These are phyloP conservation scores for Mesoclemmys tuberculata DNA, from an alignment of 2,113 vertebrate genomes.

Conservation along the genomic window DNA sequence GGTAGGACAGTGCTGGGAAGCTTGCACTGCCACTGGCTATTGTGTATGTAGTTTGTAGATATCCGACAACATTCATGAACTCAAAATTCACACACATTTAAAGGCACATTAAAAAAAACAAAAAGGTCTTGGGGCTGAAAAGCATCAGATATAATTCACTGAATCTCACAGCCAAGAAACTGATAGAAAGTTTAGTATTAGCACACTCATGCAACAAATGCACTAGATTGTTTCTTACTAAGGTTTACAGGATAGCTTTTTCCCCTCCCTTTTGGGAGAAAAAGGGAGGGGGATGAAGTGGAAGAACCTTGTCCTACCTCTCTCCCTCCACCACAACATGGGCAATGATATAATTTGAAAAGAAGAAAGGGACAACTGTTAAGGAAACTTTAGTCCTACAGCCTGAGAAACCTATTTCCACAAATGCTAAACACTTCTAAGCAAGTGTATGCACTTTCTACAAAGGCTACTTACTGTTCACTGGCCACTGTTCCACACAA, in stretches of 20 bases:
- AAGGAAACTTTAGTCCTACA: not conserved
- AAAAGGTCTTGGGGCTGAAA: not conserved
- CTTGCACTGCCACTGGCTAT: rapidly evolving
- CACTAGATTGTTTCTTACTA: not conserved
- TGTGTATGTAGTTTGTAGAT: not conserved
- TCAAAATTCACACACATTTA: not conserved
- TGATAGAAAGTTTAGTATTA: not conserved
- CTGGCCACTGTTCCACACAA: not conserved
- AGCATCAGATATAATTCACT: not conserved
- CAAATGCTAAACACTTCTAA: not conserved
- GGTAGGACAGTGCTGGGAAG: not conserved
- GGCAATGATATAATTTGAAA: not conserved
- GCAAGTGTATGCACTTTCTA: not conserved
- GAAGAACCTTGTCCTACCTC: not conserved
- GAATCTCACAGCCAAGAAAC: not conserved
- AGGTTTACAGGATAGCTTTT: rapidly evolving
- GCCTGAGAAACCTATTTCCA: not conserved
- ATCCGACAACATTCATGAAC: not conserved
- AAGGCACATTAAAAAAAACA: not conserved
- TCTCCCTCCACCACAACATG: not conserved
- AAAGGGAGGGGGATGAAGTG: not conserved
- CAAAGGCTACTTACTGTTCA: not conserved
- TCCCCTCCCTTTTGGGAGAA: not conserved
- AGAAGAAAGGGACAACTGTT: not conserved
- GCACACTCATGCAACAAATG: not conserved